phyloP scores from a whole-genome alignment of 2,113 vertebrate genomes.

The Jaculus jaculus region DNA sequence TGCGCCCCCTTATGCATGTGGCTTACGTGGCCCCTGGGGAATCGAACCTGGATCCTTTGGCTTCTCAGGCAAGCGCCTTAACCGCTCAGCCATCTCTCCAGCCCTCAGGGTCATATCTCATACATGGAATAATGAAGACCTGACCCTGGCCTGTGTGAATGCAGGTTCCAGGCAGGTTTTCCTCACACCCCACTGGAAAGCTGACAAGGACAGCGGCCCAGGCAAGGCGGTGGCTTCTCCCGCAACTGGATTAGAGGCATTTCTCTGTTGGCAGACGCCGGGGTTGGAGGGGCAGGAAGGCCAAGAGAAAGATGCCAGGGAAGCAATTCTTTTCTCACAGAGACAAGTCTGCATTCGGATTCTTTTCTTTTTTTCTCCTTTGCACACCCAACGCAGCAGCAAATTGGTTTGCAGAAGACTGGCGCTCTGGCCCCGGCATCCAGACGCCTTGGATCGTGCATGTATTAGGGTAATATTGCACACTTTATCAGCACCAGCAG shows the following conservation, averaged over 20 bases:
- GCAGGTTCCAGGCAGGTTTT: constrained; percentile 6
- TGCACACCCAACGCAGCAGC: constrained; percentile 82
- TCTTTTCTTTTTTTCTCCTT: no score
- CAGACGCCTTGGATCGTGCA: constrained; percentile 79
- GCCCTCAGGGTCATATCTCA: neutral
- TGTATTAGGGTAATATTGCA: constrained; percentile 70
- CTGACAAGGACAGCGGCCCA: neutral
- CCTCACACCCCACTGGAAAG: neutral
- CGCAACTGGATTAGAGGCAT: no score
- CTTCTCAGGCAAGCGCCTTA: no score
- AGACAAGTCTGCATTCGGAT: constrained; percentile 77
- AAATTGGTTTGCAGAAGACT: constrained; percentile 86
- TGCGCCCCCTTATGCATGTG: no score
- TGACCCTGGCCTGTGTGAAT: constrained; percentile 15
- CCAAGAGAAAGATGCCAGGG: constrained; percentile 53
- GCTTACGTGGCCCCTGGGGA: no score
- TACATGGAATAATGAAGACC: neutral
- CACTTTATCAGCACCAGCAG: constrained; percentile 81
- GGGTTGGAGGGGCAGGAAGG: constrained; percentile 40
- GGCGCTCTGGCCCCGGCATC: constrained; percentile 79
- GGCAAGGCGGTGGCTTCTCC: constrained; percentile 41
- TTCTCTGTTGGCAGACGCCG: constrained; percentile 46
- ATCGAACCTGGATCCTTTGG: no score
- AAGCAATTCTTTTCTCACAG: constrained; percentile 67
- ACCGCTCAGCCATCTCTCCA: no score